A percentile compares a stretch with the other conserved stretches of the same genome.
Evolutionary conservation across 2,797 vertebrate genomes (phyloP).

Genomic region (Kryptolebias ocellatus): DNA sequence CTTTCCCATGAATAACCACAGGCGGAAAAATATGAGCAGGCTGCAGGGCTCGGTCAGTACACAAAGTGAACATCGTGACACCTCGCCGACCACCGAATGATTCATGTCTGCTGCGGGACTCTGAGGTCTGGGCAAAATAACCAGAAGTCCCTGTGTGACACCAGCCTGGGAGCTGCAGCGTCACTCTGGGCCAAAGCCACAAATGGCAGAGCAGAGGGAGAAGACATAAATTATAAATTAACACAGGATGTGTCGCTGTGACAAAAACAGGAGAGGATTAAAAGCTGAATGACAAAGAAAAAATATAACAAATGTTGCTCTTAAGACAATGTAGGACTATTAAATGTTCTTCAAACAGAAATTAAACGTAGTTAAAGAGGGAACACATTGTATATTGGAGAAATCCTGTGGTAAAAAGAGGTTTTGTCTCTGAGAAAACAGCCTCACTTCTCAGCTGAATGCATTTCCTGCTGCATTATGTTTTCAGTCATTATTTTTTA

Average conservation of each 20-base stretch:
- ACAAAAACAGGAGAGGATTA: slow-evolving; percentile 25
- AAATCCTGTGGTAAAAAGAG: too few species aligned
- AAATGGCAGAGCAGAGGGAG: slow-evolving; percentile 28
- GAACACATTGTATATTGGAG: too few species aligned
- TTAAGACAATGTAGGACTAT: background rate
- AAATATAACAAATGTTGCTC: background rate
- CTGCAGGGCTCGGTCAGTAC: slow-evolving; percentile 51
- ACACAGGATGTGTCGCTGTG: slow-evolving; percentile 16
- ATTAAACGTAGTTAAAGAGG: background rate
- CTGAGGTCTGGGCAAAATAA: slow-evolving; percentile 48
- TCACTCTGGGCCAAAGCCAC: slow-evolving; percentile 49
- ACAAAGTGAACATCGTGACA: slow-evolving; percentile 71
- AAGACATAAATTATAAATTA: slow-evolving; percentile 39
- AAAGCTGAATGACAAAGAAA: slow-evolving; percentile 1
- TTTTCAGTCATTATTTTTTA: too few species aligned
- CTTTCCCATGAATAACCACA: slow-evolving; percentile 57
- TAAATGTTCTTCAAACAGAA: background rate
- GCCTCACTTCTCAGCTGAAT: too few species aligned
- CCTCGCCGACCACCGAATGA: slow-evolving; percentile 66
- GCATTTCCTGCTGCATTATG: too few species aligned
- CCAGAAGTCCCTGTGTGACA: slow-evolving; percentile 54
- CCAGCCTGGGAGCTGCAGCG: slow-evolving; percentile 40
- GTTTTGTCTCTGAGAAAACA: too few species aligned
- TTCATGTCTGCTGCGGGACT: slow-evolving; percentile 66
- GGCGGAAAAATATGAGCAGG: slow-evolving; percentile 52